Base-by-base conservation (phyloP, 2,797 vertebrate species). In the Poliocrania exsul region DNA sequence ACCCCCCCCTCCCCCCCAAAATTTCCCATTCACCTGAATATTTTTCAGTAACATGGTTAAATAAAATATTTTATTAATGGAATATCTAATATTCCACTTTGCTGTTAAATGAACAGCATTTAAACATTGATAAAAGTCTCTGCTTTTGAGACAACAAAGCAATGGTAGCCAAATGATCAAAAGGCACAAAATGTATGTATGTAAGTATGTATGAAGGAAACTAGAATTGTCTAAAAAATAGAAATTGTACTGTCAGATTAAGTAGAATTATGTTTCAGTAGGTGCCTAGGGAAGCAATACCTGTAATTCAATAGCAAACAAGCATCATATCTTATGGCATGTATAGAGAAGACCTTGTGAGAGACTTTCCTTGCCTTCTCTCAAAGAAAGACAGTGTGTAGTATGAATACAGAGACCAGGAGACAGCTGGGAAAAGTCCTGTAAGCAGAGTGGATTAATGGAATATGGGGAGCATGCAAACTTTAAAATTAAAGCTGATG, bases 111-210 rank as follows among this genome's bases (percentile, higher is more conserved):
- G 38, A 81, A 35, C 71, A 80, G 69, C 81, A 47, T 75, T 86
- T 93, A 74, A 72, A 84, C 11, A 2, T 6, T 11, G 78, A 64
- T 65, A 5, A 67, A 81, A 81, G 26, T 70, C 42, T 94, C 83
- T 77, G 38, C 84, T 93, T 89, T 75, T 50, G 67, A 85, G 91
- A 93, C 79, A 67, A 91, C 65, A 87, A 74, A 95, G 90, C 78
- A 80, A 73, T 80, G n/a, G 71, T 37, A 50, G 75, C 57, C 89
- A 44, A 46, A 66, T 18, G 74, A 71, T 89, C 73, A 78, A 85
- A 73, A 95, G 91, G 69, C 81, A 61, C 75, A 78, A 71, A 33
- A 23, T 79, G 85, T 56, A 42, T n/a, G 82, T 57, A 31, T 46
- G 56, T 80, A 64, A 26, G 46, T 35, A 46, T 10, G 74, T 53